These are phyloP conservation scores for Hyperopisus bebe DNA, from an alignment of 2,113 vertebrate genomes.

Conservation along the genomic window DNA sequence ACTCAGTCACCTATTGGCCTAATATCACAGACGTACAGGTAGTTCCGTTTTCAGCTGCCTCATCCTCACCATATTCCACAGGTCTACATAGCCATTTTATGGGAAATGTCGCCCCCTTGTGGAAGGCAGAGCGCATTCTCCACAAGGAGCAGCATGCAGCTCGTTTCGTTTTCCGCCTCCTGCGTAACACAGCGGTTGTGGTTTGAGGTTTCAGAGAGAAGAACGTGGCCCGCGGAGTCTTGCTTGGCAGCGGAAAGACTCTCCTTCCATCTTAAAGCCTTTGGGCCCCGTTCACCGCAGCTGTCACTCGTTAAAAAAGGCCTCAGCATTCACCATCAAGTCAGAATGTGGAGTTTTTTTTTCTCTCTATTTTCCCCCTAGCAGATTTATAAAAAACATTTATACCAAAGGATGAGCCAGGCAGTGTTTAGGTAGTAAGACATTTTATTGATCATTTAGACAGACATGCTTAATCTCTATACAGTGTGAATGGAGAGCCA, in stretches of 20 bases:
- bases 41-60: neutral
- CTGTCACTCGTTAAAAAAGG: neutral
- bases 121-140: neutral
- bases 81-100: neutral
- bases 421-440: constrained; percentile 56
- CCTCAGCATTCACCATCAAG: neutral
- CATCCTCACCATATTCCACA: neutral
- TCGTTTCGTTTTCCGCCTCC: neutral
- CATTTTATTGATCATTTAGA: constrained; percentile 66
- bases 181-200: neutral
- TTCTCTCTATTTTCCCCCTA: neutral
- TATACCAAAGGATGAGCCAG: neutral
- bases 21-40: neutral
- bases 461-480: constrained; percentile 68
- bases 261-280: neutral
- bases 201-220: neutral
- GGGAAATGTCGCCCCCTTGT: neutral
- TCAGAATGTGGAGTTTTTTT: neutral
- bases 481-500: constrained; percentile 58
- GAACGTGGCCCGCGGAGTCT: neutral
- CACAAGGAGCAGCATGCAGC: neutral
- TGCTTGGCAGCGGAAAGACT: neutral
- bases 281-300: neutral
- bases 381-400: neutral
- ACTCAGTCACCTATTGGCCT: neutral